Evolutionary conservation across 2,888 invertebrate species (phyloP), one percentile per base, ranked within the genome.

Genomic region (Leptothorax acervorum): DNA sequence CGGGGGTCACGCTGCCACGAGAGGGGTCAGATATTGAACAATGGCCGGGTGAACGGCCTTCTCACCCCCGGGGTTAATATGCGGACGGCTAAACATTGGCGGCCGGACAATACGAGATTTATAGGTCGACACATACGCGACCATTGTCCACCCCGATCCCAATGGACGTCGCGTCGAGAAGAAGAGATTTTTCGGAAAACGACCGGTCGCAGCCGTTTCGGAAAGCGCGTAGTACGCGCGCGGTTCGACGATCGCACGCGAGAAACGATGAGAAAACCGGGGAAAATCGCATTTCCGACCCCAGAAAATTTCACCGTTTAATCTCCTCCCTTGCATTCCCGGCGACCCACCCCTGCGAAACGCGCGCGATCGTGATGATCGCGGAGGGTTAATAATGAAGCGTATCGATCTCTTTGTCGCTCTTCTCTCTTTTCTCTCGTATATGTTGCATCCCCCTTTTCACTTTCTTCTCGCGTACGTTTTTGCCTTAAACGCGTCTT

Each of bases 61-160:
- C 93, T 94, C 94, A 93, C 94, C 94, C 94, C 94, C 92, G 89
- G 91, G 94, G 94, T 94, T 94, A 94, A 94, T 94, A 94, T 94
- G 94, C 94, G 94, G 94, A 92, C 94, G 93, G 92, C 94, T 94
- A 94, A 94, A 94, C 94, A 94, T 92, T 93, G 92, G 88, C 91
- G 84, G 12, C 86, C 73, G 93, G 92, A 94, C 94, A 94, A 94
- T 94, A 85, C 92, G 93, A 94, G 94, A 94, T 94, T 94, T 94
- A 94, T 94, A 93, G 94, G 86, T 92, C 90, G 91, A 90, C 90
- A 88, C 90, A 90, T 91, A 89, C 90, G 92, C 82, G 90, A 88
- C 90, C 91, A 92, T 92, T 93, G 93, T 92, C 92, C 91, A 89
- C 74, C 48, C 42, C 78, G 86, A 88, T 89, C 85, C 71, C 35